Base-by-base conservation (phyloP, 2,113 vertebrate species). In the Delphinapterus leucas region DNA sequence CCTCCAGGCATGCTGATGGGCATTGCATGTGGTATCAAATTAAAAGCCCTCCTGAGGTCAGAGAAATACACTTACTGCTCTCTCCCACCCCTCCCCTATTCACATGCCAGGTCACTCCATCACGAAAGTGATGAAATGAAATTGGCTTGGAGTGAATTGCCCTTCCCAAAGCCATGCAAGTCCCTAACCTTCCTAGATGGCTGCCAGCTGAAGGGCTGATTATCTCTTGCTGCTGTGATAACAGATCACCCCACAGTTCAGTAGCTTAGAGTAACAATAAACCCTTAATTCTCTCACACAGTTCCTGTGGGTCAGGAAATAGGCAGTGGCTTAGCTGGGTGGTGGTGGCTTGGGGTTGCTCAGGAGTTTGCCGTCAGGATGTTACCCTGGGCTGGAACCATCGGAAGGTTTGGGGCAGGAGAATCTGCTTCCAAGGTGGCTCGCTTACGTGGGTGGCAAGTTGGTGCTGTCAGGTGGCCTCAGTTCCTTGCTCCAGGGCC, bases 81-180 rank as follows among this genome's bases (percentile, higher is more conserved):
- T 58, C n/a, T 38, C 65, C 26, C 47, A 41, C 36, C 58, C 44
- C 70, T 85, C 74, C 81, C 90, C 63, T 76, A 58, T 74, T 73
- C 85, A 21, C 73, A 61, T 9, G 41, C 95, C 71, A 53, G 83
- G 93, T 85, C 90, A 93, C 88, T 97, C 96, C 71, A 94, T 97
- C 92, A 67, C 3, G 61, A 93, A 91, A 81, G 76, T 47, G 44
- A 47, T 47, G 74, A 97, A 97, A 97, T 95, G 90, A 97, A 97
- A 90, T 85, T 67, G 88, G 74, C 60, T 93, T 61, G 38, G n/a
- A 97, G 77, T 77, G 93, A 96, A 97, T 85, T 94, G 84, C 74
- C 82, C 74, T 79, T 90, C 92, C 65, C 12, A 65, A 87, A 87
- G 90, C 80, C 83, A 8, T 2, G 58, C 13, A 5, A 60, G 67